Base-by-base conservation (phyloP, 30 jellyfish, hydroid and myxozoan species). In the Mastigias papua region DNA sequence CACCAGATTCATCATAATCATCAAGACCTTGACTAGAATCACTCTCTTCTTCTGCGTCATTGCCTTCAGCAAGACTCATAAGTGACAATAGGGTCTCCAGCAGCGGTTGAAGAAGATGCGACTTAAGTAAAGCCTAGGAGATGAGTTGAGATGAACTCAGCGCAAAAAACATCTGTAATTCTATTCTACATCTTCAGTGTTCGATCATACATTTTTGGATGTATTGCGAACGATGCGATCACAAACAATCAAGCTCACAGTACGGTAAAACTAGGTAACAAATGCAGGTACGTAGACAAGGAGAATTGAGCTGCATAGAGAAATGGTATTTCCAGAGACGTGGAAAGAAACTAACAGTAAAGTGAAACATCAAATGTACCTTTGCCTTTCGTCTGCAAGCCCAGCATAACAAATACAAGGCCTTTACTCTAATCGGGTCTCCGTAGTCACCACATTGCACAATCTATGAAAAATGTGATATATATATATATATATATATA, bases 341-440 rank as follows among this genome's bases (percentile, higher is more conserved):
- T 37, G 54, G 11, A 37, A 6, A 37, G 54, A 37, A 3, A 11
- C 54, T 37, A 11, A 37, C 11, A 37, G 6, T 37, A 37, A 37
- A 37, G 11, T 6, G 54, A 6, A 37, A 37, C 54, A 21, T 7
- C 23, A 21, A 63, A 5, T 10, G 20, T 73, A 93, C 98, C 98
- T 93, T 93, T 60, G 97, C 94, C 63, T 93, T 93, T 27, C 97
- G 75, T 54, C 98, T 58, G 86, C 98, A 93, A 0, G 97, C 98
- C 98, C 98, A 93, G 80, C 98, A 93, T 35, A 93, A 84, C 17
- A 93, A 77, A 58, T 93, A 93, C 22, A 93, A 93, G 2, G 97
- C 96, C 65, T 93, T 93, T 25, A 93, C 92, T 48, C 98, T 67
- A 15, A 93, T 61, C 27, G 95, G 76, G 30, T 93, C 98, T 5